Conservation (phyloP, 2,797 vertebrate species). For the Eptatretus atami region DNA sequence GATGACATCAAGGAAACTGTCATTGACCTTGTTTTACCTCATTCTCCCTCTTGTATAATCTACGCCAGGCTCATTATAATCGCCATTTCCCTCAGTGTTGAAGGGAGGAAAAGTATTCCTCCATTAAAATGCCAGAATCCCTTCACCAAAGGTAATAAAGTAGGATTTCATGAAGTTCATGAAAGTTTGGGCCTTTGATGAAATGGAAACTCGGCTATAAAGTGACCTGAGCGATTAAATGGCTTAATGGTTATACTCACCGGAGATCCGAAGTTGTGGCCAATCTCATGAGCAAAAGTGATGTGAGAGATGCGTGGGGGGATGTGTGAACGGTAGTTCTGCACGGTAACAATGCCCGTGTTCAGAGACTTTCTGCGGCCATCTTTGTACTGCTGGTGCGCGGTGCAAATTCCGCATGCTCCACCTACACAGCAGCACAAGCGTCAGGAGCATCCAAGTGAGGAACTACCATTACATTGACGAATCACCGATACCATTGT, state of each 20-base stretch:
- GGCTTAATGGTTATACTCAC: conserved; percentile 24
- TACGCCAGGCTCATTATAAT: no score
- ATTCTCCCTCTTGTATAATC: no score
- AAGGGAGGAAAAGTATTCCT: no score
- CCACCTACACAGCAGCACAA: conserved; percentile 21
- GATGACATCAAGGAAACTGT: no score
- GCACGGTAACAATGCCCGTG: conserved; percentile 93
- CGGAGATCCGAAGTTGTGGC: conserved; percentile 89
- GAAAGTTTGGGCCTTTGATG: not conserved
- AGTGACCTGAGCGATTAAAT: not conserved
- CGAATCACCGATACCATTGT: no score
- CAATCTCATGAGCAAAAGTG: conserved; percentile 85
- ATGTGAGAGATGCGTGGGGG: conserved; percentile 90
- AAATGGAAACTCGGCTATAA: not conserved
- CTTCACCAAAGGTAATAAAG: not conserved
- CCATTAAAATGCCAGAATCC: no score
- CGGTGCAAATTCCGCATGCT: conserved; percentile 83
- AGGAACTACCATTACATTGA: no score
- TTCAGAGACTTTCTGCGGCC: conserved; percentile 76
- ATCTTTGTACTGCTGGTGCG: conserved; percentile 51
- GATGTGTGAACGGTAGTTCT: conserved; percentile 78
- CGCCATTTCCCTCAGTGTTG: no score
- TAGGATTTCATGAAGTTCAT: not conserved
- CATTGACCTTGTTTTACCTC: no score
- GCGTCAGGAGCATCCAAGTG: no score